Base-by-base conservation (phyloP, 2,797 vertebrate genomes). In the Pyrocephalus nanus region DNA sequence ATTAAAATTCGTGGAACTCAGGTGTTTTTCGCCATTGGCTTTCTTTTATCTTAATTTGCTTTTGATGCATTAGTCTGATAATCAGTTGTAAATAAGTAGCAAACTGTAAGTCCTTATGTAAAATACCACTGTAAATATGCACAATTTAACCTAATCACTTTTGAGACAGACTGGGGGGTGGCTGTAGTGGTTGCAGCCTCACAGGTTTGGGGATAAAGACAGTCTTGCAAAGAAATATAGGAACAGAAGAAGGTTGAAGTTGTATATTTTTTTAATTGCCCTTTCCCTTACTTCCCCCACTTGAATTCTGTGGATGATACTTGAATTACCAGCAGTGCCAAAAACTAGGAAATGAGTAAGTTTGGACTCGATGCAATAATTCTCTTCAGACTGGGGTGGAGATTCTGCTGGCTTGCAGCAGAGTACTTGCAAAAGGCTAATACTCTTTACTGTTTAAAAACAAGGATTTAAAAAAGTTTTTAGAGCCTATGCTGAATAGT, bases 271-370 rank as follows among this genome's bases (percentile, higher is more conserved):
- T 80, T 70, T 60, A 26, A 12, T 43, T 13, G 6, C 29, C 6
- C 48, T 62, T n/a, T 83, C 23, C 64, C 14, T 21, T 69, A 19
- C 43, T 38, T 87, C 92, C 55, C 22, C 50, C 2, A 0, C 71
- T 78, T 50, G 13, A 71, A 19, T 86, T 83, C 38, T 71, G 48
- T 87, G 85, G 58, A 87, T 75, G 93, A 89, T 79, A 42, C 50
- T 89, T 61, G 87, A 78, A 64, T 86, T 86, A 23, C 18, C n/a
- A 62, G 13, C 45, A 2, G 7, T 92, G 87, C 91, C 90, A 93
- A 95, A 94, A 88, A 30, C 55, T 75, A 88, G 79, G 79, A 89
- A 86, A 47, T 83, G 83, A 90, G 66, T 90, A 91, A 96, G 51
- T 81, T 86, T 90, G 93, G 86, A 90, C 62, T 84, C 6, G 0